phyloP scores from a whole-genome alignment of 2,113 vertebrate genomes.

The Physeter macrocephalus region DNA sequence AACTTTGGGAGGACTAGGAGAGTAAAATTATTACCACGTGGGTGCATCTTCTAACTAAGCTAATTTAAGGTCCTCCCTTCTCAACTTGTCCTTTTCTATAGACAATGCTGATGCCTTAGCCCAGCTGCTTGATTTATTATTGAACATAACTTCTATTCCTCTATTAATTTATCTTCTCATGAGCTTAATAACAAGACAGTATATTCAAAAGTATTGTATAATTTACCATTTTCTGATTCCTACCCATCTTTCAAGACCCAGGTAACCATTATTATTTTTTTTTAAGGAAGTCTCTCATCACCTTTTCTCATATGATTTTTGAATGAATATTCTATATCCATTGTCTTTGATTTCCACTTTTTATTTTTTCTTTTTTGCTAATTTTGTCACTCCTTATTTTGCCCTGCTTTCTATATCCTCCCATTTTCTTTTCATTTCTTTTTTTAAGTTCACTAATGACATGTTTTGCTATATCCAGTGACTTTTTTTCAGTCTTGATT shows the following conservation, averaged over 20 bases:
- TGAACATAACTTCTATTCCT: not conserved
- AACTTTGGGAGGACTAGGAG: not conserved
- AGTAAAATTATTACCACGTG: not conserved
- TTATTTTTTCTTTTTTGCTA: not conserved
- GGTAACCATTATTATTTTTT: not conserved
- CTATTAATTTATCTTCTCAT: not conserved
- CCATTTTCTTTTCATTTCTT: not conserved
- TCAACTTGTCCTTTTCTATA: not conserved
- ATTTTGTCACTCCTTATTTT: not conserved
- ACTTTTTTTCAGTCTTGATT: not conserved
- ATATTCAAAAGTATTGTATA: not conserved
- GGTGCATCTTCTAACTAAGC: not conserved
- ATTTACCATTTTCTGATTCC: not conserved
- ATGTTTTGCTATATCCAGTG: not conserved
- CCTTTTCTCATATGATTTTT: not conserved
- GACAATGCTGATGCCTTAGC: not conserved
- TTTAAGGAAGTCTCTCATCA: not conserved
- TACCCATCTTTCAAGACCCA: not conserved
- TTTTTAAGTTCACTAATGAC: not conserved
- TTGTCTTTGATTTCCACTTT: not conserved
- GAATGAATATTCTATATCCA: not conserved
- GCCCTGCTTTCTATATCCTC: not conserved
- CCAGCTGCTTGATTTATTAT: not conserved
- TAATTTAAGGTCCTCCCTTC: not conserved
- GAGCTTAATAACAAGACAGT: not conserved